phyloP scores from a whole-genome alignment of 2,888 invertebrate species.

The Podotricha telesiphe region DNA sequence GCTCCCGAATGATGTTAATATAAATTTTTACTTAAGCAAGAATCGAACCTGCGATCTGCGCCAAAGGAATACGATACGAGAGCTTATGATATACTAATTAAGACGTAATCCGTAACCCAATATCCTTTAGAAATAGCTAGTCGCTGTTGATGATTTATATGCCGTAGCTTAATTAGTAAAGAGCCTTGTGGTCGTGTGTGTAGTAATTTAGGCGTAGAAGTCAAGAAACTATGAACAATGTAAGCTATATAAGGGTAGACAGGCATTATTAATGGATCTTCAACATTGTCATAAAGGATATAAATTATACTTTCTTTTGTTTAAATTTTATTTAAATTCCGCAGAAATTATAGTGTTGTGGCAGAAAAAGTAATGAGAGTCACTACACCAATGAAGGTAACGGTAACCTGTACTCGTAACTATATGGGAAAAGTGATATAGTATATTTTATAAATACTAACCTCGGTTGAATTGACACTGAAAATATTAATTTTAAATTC shows the following conservation, averaged over 20 bases:
- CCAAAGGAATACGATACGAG: background rate
- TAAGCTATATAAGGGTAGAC: background rate
- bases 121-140: background rate
- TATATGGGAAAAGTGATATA: no score
- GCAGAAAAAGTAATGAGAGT: no score
- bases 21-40: background rate
- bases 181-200: background rate
- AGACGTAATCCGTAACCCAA: background rate
- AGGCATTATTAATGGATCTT: background rate
- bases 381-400: no score
- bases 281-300: background rate
- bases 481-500: no score
- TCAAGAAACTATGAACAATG: background rate
- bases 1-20: background rate
- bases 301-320: background rate
- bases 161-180: background rate
- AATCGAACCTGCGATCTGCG: background rate
- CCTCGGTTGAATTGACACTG: no score
- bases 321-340: no score
- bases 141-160: slow-evolving; percentile 5
- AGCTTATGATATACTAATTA: background rate
- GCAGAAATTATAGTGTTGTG: no score
- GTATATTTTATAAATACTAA: no score
- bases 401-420: no score
- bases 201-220: background rate